Evolutionary conservation across 2,797 vertebrate genomes (phyloP), one percentile per base, ranked within the genome.

Genomic region (Pipistrellus kuhlii): DNA sequence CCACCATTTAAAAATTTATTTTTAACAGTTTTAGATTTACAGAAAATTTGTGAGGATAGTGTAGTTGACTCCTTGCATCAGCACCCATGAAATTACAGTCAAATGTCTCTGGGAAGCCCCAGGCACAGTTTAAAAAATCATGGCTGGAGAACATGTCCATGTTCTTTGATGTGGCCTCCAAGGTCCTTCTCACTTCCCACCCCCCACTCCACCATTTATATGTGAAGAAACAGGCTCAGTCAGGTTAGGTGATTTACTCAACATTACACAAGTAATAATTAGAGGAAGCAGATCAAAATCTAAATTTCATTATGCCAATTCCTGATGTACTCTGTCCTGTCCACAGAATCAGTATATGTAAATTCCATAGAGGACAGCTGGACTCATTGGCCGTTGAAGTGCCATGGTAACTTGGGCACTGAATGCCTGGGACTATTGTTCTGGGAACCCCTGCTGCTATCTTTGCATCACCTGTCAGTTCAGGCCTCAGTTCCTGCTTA

Each of bases 201-300:
- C 14, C 23, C 53, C 57, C 35, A 44, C n/a, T 9, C 18, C 51
- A 68, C 32, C n/a, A 6, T 85, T 53, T 66, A 66, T 46, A 84
- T n/a, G 38, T 75, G 68, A 85, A 89, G 83, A 93, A 73, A 57
- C 30, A 91, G 64, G 46, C 48, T 92, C 6, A 13, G 5, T 72
- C 27, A 48, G 30, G 15, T 88, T 64, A 35, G 76, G 18, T 81
- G 73, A 75, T 51, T 89, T 75, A 27, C 10, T 66, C 2, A n/a
- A 41, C 5, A 13, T 64, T 72, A 72, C 41, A 53, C 13, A 62
- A 38, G 25, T 83, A 66, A 51, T 81, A 90, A 87, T 85, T 64
- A 69, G 18, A 25, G 51, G 35, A 90, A 78, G 51, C 41, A 91
- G 66, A 32, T 81, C 66, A 89, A 75, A 94, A 76, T 76, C 14